Evolutionary conservation across 2,888 invertebrate genomes (phyloP).

Genomic region (Dromius quadrimaculatus): DNA sequence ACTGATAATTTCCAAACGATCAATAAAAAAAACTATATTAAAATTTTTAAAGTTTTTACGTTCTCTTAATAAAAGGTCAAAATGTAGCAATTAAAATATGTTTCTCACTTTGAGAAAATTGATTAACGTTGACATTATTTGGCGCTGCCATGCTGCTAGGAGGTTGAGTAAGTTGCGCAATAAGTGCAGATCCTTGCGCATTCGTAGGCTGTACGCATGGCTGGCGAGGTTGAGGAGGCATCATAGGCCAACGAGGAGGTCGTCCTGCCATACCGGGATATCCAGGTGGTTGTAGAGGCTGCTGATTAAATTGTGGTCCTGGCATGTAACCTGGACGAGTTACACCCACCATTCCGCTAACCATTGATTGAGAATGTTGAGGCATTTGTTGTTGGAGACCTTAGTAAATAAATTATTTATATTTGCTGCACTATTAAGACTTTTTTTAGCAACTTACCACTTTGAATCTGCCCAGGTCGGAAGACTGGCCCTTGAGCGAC

Average conservation of each 20-base stretch:
- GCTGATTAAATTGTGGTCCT: conserved; percentile 45
- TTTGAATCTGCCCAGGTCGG: conserved; percentile 61
- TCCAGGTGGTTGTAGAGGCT: conserved; percentile 43
- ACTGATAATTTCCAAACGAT: not conserved
- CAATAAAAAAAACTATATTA: too few relatives aligned
- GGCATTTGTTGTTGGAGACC: conserved; percentile 57
- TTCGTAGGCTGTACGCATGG: conserved; percentile 61
- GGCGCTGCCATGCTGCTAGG: conserved; percentile 67
- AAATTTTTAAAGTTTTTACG: too few relatives aligned
- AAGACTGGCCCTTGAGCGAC: conserved; percentile 65
- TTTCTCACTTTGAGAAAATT: conserved; percentile 66
- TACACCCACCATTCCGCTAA: conserved; percentile 53
- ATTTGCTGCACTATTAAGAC: too few relatives aligned
- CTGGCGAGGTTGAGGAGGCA: conserved; percentile 72
- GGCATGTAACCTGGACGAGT: conserved; percentile 40
- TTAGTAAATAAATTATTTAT: conserved; percentile 26
- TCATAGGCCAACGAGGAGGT: conserved; percentile 70
- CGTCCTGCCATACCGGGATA: conserved; percentile 52
- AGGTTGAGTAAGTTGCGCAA: conserved; percentile 72
- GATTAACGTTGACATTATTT: conserved; percentile 63
- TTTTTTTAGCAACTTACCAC: conserved; percentile 14
- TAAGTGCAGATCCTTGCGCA: conserved; percentile 69
- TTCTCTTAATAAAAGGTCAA: not conserved
- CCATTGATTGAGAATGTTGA: conserved; percentile 58
- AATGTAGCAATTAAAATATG: not conserved